A percentile compares a stretch with the other conserved stretches of the same genome.
Evolutionary conservation across 2,113 vertebrate species (phyloP).

Genomic region (Rallus limicola): DNA sequence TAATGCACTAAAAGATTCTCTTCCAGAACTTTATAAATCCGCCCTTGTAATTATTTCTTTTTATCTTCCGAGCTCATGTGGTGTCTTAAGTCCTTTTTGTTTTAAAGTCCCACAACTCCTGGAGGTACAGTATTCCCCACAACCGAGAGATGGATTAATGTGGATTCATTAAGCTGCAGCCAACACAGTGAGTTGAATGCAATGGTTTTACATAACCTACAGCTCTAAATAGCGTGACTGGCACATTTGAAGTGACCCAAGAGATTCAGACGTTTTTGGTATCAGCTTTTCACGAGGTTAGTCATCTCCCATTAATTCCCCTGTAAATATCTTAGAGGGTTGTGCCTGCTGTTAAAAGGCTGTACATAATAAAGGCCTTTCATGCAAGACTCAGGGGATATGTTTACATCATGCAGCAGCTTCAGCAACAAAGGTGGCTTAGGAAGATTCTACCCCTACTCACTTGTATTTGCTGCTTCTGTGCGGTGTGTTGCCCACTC

Average conservation of each 20-base stretch:
- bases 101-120: conserved; percentile 16
- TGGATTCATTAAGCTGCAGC: conserved; percentile 48
- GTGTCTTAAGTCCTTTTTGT: conserved; percentile 10
- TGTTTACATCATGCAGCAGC: neutral
- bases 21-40: conserved; percentile 34
- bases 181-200: conserved; percentile 4
- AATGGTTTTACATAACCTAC: neutral
- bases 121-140: conserved; percentile 19
- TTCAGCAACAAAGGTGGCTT: neutral
- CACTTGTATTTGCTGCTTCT: neutral
- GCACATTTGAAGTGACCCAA: neutral
- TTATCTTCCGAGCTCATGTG: conserved; percentile 22
- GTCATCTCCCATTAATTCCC: conserved; percentile 36
- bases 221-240: neutral
- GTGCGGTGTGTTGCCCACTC: accelerated
- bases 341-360: neutral
- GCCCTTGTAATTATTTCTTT: conserved; percentile 37
- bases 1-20: neutral
- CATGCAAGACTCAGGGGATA: neutral
- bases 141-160: conserved; percentile 25
- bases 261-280: conserved; percentile 13
- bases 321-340: conserved; percentile 5
- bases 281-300: conserved; percentile 18
- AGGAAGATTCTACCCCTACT: neutral
- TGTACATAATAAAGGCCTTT: neutral